These are phyloP conservation scores for Xestia xanthographa DNA, from an alignment of 2,888 invertebrate genomes.

Conservation along the genomic window DNA sequence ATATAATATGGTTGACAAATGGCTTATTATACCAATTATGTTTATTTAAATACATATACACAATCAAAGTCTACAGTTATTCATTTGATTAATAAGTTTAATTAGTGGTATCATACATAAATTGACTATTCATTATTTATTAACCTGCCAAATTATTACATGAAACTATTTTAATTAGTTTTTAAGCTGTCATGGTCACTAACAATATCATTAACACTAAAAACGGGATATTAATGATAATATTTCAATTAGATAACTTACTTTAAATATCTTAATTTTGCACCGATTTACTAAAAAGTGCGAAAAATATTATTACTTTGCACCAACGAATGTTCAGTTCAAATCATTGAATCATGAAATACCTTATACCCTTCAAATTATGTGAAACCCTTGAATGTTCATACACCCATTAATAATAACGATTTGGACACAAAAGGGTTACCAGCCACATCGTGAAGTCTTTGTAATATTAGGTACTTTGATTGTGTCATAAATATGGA, in stretches of 20 bases:
- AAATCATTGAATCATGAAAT: slow-evolving; percentile 16
- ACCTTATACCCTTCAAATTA: not conserved
- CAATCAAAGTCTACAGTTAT: not conserved
- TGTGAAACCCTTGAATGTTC: slow-evolving; percentile 13
- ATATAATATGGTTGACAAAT: not conserved
- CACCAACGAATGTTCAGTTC: too few relatives aligned
- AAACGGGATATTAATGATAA: not conserved
- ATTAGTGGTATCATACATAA: not conserved
- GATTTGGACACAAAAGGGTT: slow-evolving; percentile 32
- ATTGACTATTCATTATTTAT: not conserved
- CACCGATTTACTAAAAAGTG: not conserved
- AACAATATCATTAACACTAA: too few relatives aligned
- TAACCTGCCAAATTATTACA: not conserved
- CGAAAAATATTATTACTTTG: not conserved
- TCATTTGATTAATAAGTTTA: not conserved
- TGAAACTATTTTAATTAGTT: not conserved
- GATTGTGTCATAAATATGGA: slow-evolving; percentile 7
- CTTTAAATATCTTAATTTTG: too few relatives aligned
- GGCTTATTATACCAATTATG: not conserved
- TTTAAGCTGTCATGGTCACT: too few relatives aligned
- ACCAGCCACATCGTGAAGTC: not conserved
- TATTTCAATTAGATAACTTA: not conserved
- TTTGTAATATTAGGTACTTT: not conserved
- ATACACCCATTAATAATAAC: slow-evolving; percentile 31
- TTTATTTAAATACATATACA: not conserved